These are phyloP conservation scores for Octomys mimax DNA, from an alignment of 2,797 vertebrate genomes.

Conservation along the genomic window DNA sequence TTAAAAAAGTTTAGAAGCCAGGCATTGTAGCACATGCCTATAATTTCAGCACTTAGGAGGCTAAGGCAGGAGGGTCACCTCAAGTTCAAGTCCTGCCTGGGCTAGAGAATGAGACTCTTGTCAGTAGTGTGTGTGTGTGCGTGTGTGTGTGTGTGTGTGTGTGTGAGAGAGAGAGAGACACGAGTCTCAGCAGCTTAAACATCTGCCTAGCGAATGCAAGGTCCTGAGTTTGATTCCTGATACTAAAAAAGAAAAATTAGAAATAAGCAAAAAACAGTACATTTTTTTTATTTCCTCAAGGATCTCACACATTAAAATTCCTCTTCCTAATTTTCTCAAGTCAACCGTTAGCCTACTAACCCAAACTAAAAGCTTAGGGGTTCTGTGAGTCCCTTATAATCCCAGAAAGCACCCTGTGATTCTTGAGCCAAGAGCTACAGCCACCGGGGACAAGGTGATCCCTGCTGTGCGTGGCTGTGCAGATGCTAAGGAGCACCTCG, in stretches of 20 bases:
- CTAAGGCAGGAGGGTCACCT: neutral
- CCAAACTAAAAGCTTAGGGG: constrained; percentile 28
- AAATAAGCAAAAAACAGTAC: neutral
- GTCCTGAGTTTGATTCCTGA: no score
- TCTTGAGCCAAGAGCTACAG: neutral
- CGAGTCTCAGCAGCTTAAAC: no score
- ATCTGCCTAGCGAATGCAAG: no score
- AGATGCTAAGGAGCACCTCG: neutral
- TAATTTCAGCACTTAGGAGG: neutral
- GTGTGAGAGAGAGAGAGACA: no score
- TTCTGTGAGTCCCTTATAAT: constrained; percentile 44
- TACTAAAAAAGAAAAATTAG: neutral
- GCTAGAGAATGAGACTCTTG: neutral
- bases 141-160: no score
- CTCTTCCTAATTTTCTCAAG: constrained; percentile 43
- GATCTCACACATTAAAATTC: constrained; percentile 20
- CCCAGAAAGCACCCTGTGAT: neutral
- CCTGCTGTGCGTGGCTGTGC: neutral
- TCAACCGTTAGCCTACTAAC: constrained; percentile 29
- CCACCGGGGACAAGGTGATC: neutral
- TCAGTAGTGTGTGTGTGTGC: neutral
- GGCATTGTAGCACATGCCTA: neutral
- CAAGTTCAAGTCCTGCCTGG: neutral
- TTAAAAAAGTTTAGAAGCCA: neutral
- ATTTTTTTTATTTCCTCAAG: neutral